A percentile compares a stretch with the other conserved stretches of the same genome.
phyloP scores from a whole-genome alignment of 2,113 vertebrate species.

The Percina caprodes region DNA sequence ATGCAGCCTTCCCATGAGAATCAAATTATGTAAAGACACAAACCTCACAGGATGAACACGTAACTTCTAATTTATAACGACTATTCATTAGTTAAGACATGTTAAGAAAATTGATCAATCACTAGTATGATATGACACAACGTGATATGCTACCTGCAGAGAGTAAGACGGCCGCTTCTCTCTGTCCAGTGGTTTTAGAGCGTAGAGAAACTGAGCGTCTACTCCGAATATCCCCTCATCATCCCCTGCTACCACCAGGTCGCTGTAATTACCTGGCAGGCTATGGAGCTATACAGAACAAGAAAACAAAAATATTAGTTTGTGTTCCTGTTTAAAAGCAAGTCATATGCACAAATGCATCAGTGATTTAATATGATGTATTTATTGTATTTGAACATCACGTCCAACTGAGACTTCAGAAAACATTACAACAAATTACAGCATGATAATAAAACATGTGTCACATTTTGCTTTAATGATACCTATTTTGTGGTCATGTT shows the following conservation, averaged over 20 bases:
- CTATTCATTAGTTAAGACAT: not conserved
- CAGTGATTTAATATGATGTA: not conserved
- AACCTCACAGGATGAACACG: not conserved
- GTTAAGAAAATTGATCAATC: not conserved
- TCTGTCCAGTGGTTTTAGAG: conserved; percentile 86
- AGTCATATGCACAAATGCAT: not conserved
- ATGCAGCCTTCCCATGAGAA: not conserved
- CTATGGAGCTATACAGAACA: conserved; percentile 71
- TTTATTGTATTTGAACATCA: not conserved
- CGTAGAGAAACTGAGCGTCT: conserved; percentile 85
- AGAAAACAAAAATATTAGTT: conserved; percentile 4
- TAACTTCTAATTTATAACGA: not conserved
- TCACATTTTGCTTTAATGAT: not conserved
- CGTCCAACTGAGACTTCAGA: not conserved
- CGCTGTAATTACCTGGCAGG: conserved; percentile 76
- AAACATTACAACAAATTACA: not conserved
- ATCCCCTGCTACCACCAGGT: conserved; percentile 78
- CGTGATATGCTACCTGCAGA: conserved; percentile 78
- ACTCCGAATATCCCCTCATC: conserved; percentile 86
- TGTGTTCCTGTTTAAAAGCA: conserved; percentile 8
- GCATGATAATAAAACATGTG: not conserved
- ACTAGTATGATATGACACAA: not conserved
- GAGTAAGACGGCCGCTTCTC: conserved; percentile 87
- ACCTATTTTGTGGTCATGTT: not conserved
- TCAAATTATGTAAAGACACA: not conserved